Percentiles rank a stretch among this genome's conserved stretches.
These are phyloP conservation scores for Acheta domesticus DNA, from an alignment of 2,888 invertebrate genomes.

Conservation along the genomic window DNA sequence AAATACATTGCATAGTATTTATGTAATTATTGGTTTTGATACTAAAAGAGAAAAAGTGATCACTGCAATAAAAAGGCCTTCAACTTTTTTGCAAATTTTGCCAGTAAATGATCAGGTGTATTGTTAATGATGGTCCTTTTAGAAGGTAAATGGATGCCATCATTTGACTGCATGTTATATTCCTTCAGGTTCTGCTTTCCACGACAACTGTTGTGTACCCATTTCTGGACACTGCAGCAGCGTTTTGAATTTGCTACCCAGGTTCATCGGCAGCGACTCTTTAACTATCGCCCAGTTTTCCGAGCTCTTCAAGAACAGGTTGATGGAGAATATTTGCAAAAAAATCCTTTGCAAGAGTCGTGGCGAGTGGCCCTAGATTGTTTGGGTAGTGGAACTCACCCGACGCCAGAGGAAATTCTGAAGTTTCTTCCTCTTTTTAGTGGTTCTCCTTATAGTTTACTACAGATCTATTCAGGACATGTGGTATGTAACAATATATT, in stretches of 20 bases:
- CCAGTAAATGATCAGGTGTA: no score
- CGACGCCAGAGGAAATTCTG: constrained; percentile 61
- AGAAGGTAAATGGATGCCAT: no score
- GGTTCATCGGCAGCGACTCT: constrained; percentile 60
- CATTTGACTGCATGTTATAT: background rate
- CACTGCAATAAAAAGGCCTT: no score
- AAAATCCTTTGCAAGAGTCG: constrained; percentile 25
- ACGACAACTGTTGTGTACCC: constrained; percentile 68
- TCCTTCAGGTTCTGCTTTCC: constrained; percentile 71
- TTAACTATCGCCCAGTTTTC: constrained; percentile 66
- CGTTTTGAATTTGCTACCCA: constrained; percentile 65
- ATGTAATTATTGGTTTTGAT: no score
- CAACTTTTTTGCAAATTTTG: no score
- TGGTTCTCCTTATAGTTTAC: constrained; percentile 65
- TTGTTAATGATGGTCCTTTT: no score
- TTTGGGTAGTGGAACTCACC: constrained; percentile 76
- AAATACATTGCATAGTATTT: background rate
- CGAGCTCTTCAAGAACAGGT: constrained; percentile 64
- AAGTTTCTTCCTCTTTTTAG: constrained; percentile 66
- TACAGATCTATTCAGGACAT: constrained; percentile 63
- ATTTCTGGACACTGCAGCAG: constrained; percentile 86
- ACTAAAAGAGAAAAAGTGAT: no score
- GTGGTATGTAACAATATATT: constrained; percentile 55
- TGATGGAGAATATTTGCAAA: constrained; percentile 49
- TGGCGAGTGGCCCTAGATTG: constrained; percentile 40